Evolutionary conservation across 2,113 vertebrate genomes (phyloP), one percentile per base, ranked within the genome.

Genomic region (Oxyura jamaicensis): DNA sequence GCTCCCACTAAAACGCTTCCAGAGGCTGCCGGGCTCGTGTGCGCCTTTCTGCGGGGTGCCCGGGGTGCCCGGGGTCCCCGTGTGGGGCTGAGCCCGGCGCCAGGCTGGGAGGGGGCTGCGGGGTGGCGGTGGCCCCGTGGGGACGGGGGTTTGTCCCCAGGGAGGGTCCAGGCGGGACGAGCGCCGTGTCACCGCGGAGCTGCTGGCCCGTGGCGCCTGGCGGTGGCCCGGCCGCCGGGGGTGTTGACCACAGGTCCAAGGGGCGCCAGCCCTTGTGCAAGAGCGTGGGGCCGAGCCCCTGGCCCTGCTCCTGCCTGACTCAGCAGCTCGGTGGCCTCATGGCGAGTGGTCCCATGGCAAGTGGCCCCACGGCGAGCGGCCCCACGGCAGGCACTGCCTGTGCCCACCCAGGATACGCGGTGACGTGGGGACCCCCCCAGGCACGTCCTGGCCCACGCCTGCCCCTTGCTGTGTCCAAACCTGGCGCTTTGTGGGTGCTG

Each of bases 331-430:
- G 20, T 9, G 36, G 60, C 35, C 22, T 23, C 60, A 26, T 10
- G 29, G 53, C 53, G 33, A 10, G 60, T 15, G 2, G 71, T 36
- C 13, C 50, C 59, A 36, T n/a, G n/a, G n/a, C n/a, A n/a, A n/a
- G 20, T 9, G 36, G n/a, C n/a, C n/a, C n/a, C n/a, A n/a, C 2
- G 9, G 35, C 17, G 42, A 4, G 36, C 5, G 26, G 6, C 41
- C 26, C 50, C n/a, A 28, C 22, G 13, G 35, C 35, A 20, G 52
- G 4, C 31, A 46, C 46, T 7, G 8, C 60, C 52, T 21, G 50
- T 4, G 11, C 16, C 33, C 5, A 1, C 21, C 23, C 4, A 60
- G 63, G 25, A 7, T 4, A 13, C 8, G 3, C 1, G 1, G 50
- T 18, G 26, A 16, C 1, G 3, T 3, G 56, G 11, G 36, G 53